A percentile compares a stretch with the other conserved stretches of the same genome.
Conservation (phyloP, 2,888 invertebrate genomes). For the Heptascelio sp. region DNA sequence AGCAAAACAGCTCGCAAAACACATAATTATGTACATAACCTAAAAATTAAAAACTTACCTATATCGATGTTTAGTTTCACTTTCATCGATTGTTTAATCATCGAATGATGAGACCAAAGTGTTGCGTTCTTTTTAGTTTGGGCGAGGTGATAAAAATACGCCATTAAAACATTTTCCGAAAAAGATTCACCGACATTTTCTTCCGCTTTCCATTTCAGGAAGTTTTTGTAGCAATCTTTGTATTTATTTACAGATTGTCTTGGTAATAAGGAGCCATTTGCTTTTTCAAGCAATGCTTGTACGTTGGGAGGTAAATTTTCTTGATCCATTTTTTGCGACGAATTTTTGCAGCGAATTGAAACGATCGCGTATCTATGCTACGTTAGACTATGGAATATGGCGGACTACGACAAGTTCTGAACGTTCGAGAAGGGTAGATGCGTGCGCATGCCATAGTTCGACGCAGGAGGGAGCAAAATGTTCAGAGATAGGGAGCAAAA, state of each 20-base stretch:
- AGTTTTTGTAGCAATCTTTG: constrained; percentile 23
- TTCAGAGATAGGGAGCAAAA: not conserved
- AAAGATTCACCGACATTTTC: constrained; percentile 31
- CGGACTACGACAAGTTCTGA: not conserved
- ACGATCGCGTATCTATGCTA: not conserved
- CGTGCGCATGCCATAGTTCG: not conserved
- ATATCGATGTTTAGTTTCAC: constrained; percentile 39
- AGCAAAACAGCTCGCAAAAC: not conserved
- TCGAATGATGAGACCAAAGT: constrained; percentile 37
- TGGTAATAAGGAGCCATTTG: not conserved
- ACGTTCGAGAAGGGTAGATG: not conserved
- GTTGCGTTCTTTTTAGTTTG: constrained; percentile 35
- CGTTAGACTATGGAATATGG: not conserved
- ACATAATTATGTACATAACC: constrained; percentile 20
- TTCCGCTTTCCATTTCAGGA: constrained; percentile 31
- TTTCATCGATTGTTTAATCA: constrained; percentile 38
- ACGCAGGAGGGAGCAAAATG: not conserved
- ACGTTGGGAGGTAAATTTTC: constrained; percentile 24
- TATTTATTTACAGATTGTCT: constrained; percentile 15
- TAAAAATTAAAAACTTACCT: constrained; percentile 36
- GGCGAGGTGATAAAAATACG: constrained; percentile 37
- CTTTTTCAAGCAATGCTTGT: constrained; percentile 17
- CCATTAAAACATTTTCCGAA: constrained; percentile 27
- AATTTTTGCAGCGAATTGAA: not conserved
- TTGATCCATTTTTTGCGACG: not conserved